Evolutionary conservation across 2,113 vertebrate genomes (phyloP), one percentile per base, ranked within the genome.

Genomic region (Ammodramus savannarum): DNA sequence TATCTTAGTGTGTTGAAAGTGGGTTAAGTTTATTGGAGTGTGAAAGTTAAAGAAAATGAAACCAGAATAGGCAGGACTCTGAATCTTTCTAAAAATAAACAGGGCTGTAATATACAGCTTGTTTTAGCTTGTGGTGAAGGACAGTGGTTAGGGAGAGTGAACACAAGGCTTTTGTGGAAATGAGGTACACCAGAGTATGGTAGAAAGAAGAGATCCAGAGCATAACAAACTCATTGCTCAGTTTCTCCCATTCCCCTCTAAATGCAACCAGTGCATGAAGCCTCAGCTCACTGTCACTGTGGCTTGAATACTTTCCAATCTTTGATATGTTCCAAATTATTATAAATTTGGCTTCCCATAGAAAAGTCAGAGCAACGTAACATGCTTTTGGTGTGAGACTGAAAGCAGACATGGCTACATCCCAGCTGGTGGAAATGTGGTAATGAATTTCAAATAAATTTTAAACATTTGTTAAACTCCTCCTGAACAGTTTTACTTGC

Each of bases 401-500:
- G 87, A 85, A 94, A 94, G 87, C 58, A 95, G 91, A 94, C 74
- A 76, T 82, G 84, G 66, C 67, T 85, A 66, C 7, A 1, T 76
- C 71, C 77, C 93, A 96, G 87, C 84, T 96, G 87, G 87, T 91
- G 49, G 61, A 91, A 95, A 95, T 87, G 61, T 89, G 84, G 59
- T 81, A 92, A 95, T 93, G 89, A 94, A 93, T 95, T 96, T 79
- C 54, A 95, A 95, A 96, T 95, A 87, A 94, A 87, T 87, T 95
- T 95, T 38, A 95, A 95, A 91, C 66, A 79, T 91, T 95, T 94
- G 87, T 94, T 83, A 91, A 87, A 87, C 69, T 93, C 66, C 49
- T 94, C 49, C 81, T 93, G 92, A 89, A 79, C 66, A 86, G 44
- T 92, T 96, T 92, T 79, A 68, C 62, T 96, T 82, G 82, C 41